Conservation (phyloP, 2,113 vertebrate genomes). For the Phaethornis superciliosus region DNA sequence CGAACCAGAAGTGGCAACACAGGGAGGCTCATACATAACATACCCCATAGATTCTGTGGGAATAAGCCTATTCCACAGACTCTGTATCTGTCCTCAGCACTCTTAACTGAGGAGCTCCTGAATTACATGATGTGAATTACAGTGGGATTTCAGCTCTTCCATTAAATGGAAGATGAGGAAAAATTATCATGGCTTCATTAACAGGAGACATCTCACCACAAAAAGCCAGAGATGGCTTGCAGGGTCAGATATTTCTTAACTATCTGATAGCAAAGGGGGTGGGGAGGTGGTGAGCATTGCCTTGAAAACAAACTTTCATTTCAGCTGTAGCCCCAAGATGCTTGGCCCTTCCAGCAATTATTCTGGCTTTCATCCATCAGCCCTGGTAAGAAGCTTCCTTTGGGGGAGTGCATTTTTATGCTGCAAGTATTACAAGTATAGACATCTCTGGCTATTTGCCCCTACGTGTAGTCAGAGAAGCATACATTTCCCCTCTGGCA, state of each 20-base stretch:
- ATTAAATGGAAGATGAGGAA: background rate
- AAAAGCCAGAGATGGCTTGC: background rate
- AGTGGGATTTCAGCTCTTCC: background rate
- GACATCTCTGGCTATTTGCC: background rate
- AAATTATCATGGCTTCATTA: background rate
- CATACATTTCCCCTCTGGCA: background rate
- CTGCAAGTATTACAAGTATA: background rate
- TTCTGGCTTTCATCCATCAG: conserved; percentile 46
- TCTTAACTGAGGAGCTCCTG: background rate
- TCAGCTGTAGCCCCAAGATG: conserved; percentile 36
- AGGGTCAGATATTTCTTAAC: background rate
- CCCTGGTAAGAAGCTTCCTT: conserved; percentile 62
- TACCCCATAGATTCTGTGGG: background rate
- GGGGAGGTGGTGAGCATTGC: conserved; percentile 5
- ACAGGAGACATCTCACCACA: background rate
- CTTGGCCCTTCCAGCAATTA: conserved; percentile 30
- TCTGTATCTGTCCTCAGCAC: background rate
- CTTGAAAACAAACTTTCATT: conserved; percentile 61
- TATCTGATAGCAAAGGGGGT: background rate
- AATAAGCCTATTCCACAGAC: background rate
- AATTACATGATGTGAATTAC: background rate
- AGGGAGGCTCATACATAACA: background rate
- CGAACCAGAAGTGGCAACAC: background rate
- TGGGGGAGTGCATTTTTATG: conserved; percentile 18
- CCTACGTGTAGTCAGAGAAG: background rate